Conservation (phyloP, 35 echinoderm and acorn worm species). For the Lytechinus variegatus region DNA sequence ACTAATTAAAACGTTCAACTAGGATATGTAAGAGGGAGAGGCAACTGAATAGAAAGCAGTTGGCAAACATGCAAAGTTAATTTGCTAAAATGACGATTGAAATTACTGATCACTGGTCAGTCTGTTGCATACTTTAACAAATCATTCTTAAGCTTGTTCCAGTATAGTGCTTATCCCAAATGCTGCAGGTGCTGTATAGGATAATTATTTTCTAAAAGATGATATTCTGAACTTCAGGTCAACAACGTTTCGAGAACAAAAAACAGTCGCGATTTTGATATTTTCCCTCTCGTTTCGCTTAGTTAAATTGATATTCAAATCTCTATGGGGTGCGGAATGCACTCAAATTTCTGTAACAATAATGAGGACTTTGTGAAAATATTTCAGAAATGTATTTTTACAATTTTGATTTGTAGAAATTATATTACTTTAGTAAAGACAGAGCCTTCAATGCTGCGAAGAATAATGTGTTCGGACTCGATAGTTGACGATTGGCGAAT, state of each 20-base stretch:
- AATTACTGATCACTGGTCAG: too few relatives aligned
- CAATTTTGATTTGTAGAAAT: neutral
- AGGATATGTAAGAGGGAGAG: too few relatives aligned
- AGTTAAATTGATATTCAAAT: conserved; percentile 23
- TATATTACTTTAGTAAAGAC: neutral
- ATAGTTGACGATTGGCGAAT: neutral
- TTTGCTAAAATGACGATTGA: too few relatives aligned
- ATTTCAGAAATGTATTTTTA: conserved; percentile 20
- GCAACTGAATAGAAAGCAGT: too few relatives aligned
- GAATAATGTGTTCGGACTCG: neutral
- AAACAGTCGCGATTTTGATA: neutral
- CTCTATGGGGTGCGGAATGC: conserved; percentile 26
- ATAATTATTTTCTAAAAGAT: too few relatives aligned
- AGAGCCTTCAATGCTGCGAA: neutral
- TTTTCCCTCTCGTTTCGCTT: conserved; percentile 19
- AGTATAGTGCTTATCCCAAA: too few relatives aligned
- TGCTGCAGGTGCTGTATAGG: too few relatives aligned
- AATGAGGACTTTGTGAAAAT: conserved; percentile 7
- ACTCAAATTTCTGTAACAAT: conserved; percentile 47
- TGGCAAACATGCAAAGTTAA: too few relatives aligned
- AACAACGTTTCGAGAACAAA: neutral
- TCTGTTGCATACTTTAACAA: too few relatives aligned
- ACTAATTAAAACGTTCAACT: too few relatives aligned
- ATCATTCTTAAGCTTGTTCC: too few relatives aligned
- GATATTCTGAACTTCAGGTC: neutral